phyloP scores from a whole-genome alignment of 2,113 vertebrate species.

The Hypanus sabinus region DNA sequence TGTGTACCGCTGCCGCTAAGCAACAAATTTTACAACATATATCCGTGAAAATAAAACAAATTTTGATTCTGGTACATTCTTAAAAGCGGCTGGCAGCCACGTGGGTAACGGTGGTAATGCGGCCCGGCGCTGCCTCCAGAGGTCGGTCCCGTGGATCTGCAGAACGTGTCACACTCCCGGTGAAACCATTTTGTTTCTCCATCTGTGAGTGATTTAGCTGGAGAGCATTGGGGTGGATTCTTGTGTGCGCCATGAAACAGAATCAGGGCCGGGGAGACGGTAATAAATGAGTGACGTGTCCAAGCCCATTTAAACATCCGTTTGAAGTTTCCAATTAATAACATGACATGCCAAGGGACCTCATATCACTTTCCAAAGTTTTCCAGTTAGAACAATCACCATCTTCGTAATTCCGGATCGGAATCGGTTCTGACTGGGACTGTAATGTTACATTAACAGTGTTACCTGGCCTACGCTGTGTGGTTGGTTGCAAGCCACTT shows the following conservation, averaged over 20 bases:
- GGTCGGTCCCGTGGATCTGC: not conserved
- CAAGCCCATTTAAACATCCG: conserved; percentile 60
- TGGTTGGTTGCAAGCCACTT: conserved; percentile 1
- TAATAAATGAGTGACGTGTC: conserved; percentile 58
- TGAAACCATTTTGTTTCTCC: conserved; percentile 42
- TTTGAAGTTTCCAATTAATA: conserved; percentile 64
- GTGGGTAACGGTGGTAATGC: no score
- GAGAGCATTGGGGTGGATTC: conserved; percentile 54
- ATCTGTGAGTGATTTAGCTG: conserved; percentile 61
- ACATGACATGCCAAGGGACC: conserved; percentile 44
- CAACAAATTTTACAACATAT: no score
- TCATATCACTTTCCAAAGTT: not conserved
- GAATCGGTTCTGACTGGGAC: not conserved
- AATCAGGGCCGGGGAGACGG: conserved; percentile 58
- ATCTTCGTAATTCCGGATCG: not conserved
- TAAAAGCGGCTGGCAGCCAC: no score
- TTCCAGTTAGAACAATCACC: not conserved
- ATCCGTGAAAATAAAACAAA: no score
- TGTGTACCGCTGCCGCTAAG: no score
- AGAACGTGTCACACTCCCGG: not conserved
- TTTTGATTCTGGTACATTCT: no score
- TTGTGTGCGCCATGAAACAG: conserved; percentile 53
- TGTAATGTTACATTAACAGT: not conserved
- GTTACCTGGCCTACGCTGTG: not conserved
- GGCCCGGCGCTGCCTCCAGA: not conserved